A percentile compares a stretch with the other conserved stretches of the same genome.
Evolutionary conservation across 2,113 vertebrate genomes (phyloP).

Genomic region (Elgaria multicarinata): DNA sequence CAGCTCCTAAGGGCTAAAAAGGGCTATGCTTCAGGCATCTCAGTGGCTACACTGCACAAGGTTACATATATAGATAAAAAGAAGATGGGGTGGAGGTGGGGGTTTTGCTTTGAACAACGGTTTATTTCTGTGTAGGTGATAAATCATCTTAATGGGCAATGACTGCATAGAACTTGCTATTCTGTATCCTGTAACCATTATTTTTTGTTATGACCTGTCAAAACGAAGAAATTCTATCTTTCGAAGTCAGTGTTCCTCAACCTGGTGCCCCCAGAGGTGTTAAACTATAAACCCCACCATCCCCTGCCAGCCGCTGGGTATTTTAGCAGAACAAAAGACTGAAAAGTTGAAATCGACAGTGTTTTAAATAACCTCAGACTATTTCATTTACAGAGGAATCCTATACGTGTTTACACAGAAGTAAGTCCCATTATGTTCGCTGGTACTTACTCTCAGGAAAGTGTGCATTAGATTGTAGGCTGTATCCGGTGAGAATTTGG

Average conservation of each 20-base stretch:
- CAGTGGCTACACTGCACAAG: no score
- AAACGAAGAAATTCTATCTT: neutral
- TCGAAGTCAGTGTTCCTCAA: no score
- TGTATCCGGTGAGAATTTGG: neutral
- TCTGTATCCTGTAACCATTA: neutral
- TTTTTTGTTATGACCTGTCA: neutral
- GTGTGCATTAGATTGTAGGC: neutral
- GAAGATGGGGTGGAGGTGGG: no score
- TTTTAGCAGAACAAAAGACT: no score
- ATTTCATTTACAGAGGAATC: neutral
- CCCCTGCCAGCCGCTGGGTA: neutral
- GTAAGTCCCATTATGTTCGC: no score
- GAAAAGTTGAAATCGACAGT: neutral
- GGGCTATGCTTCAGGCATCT: no score
- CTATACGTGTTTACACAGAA: no score
- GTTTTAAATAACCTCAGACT: neutral
- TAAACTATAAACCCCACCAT: no score
- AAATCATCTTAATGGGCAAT: neutral
- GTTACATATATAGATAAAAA: no score
- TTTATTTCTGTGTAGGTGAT: neutral
- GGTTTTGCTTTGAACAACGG: neutral
- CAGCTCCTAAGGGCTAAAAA: no score
- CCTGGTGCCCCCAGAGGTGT: no score
- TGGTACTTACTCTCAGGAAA: no score
- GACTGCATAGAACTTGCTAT: neutral